phyloP scores from a whole-genome alignment of 2,888 invertebrate genomes.

The Lasius fuliginosus region DNA sequence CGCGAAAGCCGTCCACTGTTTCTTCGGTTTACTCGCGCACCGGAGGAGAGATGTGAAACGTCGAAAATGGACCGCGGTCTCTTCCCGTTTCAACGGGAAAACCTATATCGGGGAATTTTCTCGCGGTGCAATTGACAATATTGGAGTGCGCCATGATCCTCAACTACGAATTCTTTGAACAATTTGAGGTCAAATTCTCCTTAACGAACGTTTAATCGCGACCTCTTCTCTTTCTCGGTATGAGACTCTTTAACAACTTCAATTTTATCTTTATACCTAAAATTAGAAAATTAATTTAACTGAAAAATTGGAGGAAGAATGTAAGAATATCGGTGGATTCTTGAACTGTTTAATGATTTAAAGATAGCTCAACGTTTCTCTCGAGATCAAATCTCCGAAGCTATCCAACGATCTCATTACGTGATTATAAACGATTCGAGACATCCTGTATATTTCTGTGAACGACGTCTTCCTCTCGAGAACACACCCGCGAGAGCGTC shows the following conservation, averaged over 20 bases:
- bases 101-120: constrained; percentile 66
- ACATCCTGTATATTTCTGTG: neutral
- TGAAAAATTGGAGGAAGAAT: neutral
- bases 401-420: neutral
- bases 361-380: neutral
- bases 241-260: neutral
- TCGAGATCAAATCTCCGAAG: neutral
- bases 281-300: neutral
- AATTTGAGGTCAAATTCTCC: constrained; percentile 16
- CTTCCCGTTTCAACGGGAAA: constrained; percentile 59
- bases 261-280: neutral
- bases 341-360: neutral
- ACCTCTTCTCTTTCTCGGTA: neutral
- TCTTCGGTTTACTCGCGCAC: constrained; percentile 71
- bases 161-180: constrained; percentile 12
- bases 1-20: constrained; percentile 69
- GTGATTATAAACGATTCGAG: neutral
- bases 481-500: constrained; percentile 12
- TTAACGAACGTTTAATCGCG: neutral
- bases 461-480: neutral
- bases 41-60: constrained; percentile 68
- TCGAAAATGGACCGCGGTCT: constrained; percentile 72
- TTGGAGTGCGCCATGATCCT: neutral
- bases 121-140: constrained; percentile 62
- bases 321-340: neutral